Percentiles rank a stretch among this genome's conserved stretches.
These are phyloP conservation scores for Hippolais icterina DNA, from an alignment of 2,113 vertebrate genomes.

Conservation along the genomic window DNA sequence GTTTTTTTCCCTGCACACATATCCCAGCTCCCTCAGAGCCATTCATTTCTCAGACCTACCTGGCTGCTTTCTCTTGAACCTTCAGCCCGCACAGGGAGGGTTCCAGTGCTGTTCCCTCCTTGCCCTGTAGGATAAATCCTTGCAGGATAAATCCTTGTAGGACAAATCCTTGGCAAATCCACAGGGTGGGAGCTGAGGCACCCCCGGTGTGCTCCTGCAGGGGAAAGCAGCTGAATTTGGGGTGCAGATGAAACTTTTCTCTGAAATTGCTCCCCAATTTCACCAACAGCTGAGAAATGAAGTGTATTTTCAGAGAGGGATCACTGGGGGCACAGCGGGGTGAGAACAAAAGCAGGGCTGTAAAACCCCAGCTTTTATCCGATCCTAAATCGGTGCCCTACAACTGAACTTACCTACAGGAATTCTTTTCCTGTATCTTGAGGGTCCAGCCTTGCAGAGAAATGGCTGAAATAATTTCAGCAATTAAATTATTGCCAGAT, in stretches of 20 bases:
- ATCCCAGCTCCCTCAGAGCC: not conserved
- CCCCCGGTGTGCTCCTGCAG: not conserved
- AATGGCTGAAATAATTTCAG: too few relatives aligned
- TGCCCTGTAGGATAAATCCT: not conserved
- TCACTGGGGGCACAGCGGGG: not conserved
- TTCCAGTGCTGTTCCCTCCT: not conserved
- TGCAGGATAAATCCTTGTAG: not conserved
- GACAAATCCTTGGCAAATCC: not conserved
- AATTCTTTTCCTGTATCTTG: too few relatives aligned
- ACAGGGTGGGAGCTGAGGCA: not conserved
- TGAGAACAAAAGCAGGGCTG: not conserved
- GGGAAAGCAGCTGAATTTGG: not conserved
- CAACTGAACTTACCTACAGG: too few relatives aligned
- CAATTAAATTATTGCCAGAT: too few relatives aligned
- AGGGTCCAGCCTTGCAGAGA: too few relatives aligned
- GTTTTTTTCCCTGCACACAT: not conserved
- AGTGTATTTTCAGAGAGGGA: not conserved
- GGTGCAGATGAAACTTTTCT: not conserved
- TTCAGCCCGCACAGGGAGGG: not conserved
- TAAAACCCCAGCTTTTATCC: not conserved
- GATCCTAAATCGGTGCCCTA: rapidly evolving
- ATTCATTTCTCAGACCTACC: not conserved
- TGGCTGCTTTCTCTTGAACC: not conserved
- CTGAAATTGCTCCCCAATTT: not conserved
- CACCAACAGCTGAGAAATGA: not conserved